A percentile compares a stretch with the other conserved stretches of the same genome.
Conservation (phyloP, 92 coral and sea anemone species). For the Diadumene lineata region DNA sequence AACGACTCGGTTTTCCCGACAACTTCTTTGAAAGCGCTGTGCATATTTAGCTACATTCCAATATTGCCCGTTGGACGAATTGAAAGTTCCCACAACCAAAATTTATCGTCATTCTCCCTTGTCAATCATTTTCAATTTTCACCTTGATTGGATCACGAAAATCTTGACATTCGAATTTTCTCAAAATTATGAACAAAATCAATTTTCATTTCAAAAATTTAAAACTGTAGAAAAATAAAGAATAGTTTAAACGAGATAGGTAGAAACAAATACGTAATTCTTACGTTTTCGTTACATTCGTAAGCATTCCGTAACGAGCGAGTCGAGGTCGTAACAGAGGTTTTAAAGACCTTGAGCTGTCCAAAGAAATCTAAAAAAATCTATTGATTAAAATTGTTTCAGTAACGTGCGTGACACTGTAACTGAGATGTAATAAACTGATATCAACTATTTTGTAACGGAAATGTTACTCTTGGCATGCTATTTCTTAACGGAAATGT, state of each 20-base stretch:
- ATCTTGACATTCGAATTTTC: neutral
- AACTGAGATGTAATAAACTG: neutral
- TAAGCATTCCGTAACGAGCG: neutral
- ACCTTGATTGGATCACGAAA: neutral
- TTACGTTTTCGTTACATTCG: neutral
- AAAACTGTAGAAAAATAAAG: neutral
- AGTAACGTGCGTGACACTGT: neutral
- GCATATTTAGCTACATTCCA: neutral
- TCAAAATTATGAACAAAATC: neutral
- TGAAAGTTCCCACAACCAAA: neutral
- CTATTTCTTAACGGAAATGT: neutral
- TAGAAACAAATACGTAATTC: neutral
- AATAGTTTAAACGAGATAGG: neutral
- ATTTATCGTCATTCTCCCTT: neutral
- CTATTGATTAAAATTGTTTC: neutral
- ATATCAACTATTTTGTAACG: constrained; percentile 14
- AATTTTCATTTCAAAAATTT: neutral
- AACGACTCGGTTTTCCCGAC: neutral
- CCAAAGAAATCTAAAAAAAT: neutral
- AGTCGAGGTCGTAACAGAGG: neutral
- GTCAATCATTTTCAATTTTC: neutral
- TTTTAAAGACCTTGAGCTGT: neutral
- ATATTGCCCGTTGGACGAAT: neutral
- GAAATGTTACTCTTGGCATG: neutral
- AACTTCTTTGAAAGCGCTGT: neutral